These are phyloP conservation scores for Tryphoninae sp. DNA, from an alignment of 2,888 invertebrate species.

Conservation along the genomic window DNA sequence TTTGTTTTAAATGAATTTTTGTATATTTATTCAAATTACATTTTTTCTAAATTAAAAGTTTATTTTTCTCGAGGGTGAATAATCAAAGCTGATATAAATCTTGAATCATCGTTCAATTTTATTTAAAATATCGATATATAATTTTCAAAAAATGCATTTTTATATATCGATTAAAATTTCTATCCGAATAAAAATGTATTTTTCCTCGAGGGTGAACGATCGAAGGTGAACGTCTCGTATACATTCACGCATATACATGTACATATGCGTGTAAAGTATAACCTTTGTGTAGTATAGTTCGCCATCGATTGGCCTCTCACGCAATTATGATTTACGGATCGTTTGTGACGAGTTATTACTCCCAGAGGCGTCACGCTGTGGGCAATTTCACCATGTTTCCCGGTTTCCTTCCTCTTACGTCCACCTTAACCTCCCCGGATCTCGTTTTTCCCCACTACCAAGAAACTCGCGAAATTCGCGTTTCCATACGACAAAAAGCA, in stretches of 20 bases:
- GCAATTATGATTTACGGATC: conserved; percentile 64
- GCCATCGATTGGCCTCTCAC: conserved; percentile 54
- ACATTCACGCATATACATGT: neutral
- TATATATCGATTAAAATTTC: too few relatives aligned
- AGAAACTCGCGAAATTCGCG: conserved; percentile 4
- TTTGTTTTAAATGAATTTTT: too few relatives aligned
- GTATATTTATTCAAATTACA: too few relatives aligned
- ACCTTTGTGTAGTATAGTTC: conserved; percentile 19
- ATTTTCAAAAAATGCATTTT: too few relatives aligned
- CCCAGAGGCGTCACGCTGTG: conserved; percentile 58
- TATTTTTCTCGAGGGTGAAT: too few relatives aligned
- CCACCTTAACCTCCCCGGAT: conserved; percentile 4
- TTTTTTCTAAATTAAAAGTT: too few relatives aligned
- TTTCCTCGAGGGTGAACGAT: too few relatives aligned
- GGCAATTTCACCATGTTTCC: conserved; percentile 59
- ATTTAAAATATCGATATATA: too few relatives aligned
- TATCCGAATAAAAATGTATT: too few relatives aligned
- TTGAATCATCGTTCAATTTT: too few relatives aligned
- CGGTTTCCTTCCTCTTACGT: conserved; percentile 45
- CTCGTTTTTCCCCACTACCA: neutral
- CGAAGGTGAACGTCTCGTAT: neutral
- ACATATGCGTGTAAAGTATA: conserved; percentile 7
- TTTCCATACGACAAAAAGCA: conserved; percentile 21
- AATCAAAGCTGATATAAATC: too few relatives aligned
- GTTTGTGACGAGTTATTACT: conserved; percentile 63